A percentile compares a stretch with the other conserved stretches of the same genome.
Evolutionary conservation across 2,113 vertebrate genomes (phyloP).

Genomic region (Microtus montanus): DNA sequence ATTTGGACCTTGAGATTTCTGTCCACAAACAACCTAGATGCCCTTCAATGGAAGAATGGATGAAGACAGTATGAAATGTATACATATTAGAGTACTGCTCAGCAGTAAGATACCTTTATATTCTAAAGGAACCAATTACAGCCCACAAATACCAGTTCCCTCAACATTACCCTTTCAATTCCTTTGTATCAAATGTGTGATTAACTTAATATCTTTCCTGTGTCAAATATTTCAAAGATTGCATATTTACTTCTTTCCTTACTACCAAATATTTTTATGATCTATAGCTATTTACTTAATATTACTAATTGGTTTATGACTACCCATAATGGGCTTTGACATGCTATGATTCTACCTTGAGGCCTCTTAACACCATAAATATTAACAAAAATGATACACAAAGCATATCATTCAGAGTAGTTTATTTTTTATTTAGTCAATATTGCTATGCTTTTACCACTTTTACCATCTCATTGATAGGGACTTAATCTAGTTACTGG

Average conservation of each 20-base stretch:
- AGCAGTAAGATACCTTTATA: neutral
- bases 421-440: neutral
- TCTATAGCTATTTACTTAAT: neutral
- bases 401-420: neutral
- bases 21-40: no score
- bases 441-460: neutral
- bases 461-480: neutral
- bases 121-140: slow-evolving; percentile 40
- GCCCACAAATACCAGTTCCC: neutral
- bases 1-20: no score
- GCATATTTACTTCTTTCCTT: neutral
- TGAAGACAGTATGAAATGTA: no score
- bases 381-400: neutral
- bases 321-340: neutral
- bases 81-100: no score
- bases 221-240: neutral
- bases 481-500: neutral
- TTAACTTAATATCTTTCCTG: neutral
- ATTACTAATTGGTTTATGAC: neutral
- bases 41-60: no score
- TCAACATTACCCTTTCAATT: neutral
- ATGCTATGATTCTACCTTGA: neutral
- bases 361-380: neutral
- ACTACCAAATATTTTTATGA: neutral
- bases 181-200: neutral